phyloP scores from a whole-genome alignment of 30 jellyfish, hydroid and myxozoan genomes.

The Turritopsis dohrnii region DNA sequence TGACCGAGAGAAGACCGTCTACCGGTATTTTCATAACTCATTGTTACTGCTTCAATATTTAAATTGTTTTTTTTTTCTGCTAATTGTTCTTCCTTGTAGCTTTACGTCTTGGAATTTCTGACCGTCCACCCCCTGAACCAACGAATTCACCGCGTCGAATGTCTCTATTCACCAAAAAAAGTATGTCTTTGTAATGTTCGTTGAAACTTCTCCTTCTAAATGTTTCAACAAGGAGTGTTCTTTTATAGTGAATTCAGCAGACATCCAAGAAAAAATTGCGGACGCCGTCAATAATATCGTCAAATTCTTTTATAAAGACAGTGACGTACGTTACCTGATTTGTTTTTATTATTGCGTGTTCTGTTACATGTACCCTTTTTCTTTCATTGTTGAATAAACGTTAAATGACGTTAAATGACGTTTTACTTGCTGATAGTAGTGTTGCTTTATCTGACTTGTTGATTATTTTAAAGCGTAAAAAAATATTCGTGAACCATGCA shows the following conservation, averaged over 20 bases:
- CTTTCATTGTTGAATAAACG: too few species aligned
- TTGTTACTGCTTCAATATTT: background rate
- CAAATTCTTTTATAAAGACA: slow-evolving; percentile 66
- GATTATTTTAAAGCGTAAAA: too few species aligned
- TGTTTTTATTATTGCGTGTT: background rate
- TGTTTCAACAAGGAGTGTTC: background rate
- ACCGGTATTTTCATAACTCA: background rate
- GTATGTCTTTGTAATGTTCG: background rate
- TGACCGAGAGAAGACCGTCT: slow-evolving; percentile 21
- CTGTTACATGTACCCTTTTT: too few species aligned
- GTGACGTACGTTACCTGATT: slow-evolving; percentile 44
- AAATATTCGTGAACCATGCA: too few species aligned
- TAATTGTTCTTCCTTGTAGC: too few species aligned
- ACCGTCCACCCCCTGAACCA: slow-evolving; percentile 4
- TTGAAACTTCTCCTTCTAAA: background rate
- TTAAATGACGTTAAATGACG: too few species aligned
- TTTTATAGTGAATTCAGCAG: slow-evolving; percentile 40
- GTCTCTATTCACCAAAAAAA: slow-evolving; percentile 1
- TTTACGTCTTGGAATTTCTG: slow-evolving; percentile 23
- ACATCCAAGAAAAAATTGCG: slow-evolving; percentile 78
- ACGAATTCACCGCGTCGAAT: background rate
- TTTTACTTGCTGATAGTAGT: too few species aligned
- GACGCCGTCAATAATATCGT: slow-evolving; percentile 86
- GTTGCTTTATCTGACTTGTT: too few species aligned
- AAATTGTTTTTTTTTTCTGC: background rate